Conservation (phyloP, 2,113 vertebrate species). For the Isurus oxyrinchus region DNA sequence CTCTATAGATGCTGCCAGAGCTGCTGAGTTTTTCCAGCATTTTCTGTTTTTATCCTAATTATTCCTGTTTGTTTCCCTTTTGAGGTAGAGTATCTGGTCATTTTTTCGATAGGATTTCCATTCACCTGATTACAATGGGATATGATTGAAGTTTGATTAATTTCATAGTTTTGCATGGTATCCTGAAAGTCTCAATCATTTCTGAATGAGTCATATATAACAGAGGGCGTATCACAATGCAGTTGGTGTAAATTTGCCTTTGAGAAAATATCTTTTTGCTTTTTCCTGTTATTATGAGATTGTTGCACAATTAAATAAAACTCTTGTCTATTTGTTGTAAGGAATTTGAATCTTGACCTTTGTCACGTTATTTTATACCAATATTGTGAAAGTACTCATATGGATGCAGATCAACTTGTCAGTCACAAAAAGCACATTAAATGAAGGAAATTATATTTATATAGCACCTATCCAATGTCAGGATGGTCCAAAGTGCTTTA, state of each 20-base stretch:
- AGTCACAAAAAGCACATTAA: background rate
- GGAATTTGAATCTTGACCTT: too few species aligned
- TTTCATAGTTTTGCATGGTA: background rate
- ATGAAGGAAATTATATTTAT: background rate
- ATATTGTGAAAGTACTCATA: background rate
- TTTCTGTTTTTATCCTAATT: background rate
- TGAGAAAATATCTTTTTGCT: too few species aligned
- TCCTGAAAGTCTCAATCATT: background rate
- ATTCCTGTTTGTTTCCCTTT: background rate
- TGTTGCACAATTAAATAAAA: background rate
- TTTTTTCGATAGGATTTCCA: background rate
- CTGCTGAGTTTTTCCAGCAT: too few species aligned
- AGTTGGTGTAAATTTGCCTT: background rate
- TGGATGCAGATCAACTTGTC: background rate
- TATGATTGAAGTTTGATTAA: background rate
- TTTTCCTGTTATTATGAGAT: background rate
- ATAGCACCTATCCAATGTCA: background rate
- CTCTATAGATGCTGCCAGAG: too few species aligned
- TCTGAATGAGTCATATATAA: background rate
- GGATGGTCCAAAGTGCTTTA: background rate
- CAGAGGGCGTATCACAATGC: background rate
- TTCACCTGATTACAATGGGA: background rate
- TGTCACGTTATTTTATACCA: too few species aligned
- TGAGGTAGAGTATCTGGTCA: background rate
- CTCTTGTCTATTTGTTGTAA: too few species aligned